Conservation (phyloP, 2,888 invertebrate genomes). For the Athetis lepigone region DNA sequence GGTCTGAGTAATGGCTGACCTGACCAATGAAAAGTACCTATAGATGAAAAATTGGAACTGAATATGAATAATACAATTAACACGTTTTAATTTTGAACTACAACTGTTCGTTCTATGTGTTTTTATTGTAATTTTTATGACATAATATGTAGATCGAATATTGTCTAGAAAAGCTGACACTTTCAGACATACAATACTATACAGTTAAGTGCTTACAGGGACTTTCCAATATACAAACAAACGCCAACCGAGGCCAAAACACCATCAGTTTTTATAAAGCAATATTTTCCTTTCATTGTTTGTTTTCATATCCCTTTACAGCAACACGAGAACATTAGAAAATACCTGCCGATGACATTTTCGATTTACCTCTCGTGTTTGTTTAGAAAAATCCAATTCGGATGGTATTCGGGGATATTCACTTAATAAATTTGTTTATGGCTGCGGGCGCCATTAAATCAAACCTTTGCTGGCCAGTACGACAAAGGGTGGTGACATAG, state of each 20-base stretch:
- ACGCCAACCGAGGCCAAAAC: not conserved
- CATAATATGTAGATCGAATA: too few relatives aligned
- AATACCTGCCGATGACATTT: constrained; percentile 44
- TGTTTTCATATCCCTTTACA: constrained; percentile 38
- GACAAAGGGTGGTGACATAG: constrained; percentile 21
- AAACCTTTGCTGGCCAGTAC: constrained; percentile 42
- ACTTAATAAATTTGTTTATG: constrained; percentile 62
- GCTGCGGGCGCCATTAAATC: constrained; percentile 59
- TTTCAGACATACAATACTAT: too few relatives aligned
- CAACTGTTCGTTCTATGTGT: too few relatives aligned
- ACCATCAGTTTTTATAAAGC: constrained; percentile 18
- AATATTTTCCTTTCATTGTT: constrained; percentile 34
- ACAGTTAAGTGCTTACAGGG: too few relatives aligned
- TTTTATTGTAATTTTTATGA: too few relatives aligned
- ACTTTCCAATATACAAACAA: not conserved
- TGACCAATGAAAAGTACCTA: too few relatives aligned
- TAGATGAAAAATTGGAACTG: too few relatives aligned
- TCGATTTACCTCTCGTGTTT: constrained; percentile 46
- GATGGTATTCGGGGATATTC: constrained; percentile 51
- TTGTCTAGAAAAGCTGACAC: too few relatives aligned
- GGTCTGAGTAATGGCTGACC: too few relatives aligned
- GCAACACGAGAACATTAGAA: constrained; percentile 21
- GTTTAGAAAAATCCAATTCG: constrained; percentile 46
- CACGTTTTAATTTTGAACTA: too few relatives aligned
- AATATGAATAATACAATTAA: too few relatives aligned